These are phyloP conservation scores for Australoheros scitulus DNA, from an alignment of 2,113 vertebrate genomes.

Conservation along the genomic window DNA sequence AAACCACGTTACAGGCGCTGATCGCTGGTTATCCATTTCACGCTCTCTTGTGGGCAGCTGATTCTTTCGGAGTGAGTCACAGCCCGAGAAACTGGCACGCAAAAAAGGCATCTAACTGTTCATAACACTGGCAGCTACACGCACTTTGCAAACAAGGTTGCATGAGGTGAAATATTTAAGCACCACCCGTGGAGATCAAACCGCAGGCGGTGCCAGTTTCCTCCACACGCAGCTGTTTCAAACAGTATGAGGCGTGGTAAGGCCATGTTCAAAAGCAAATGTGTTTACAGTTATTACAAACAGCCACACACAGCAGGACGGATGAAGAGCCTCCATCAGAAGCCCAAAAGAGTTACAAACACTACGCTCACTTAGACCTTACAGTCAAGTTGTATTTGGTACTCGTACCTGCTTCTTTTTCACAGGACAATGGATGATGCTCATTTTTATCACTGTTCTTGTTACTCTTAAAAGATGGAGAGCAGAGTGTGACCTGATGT, in stretches of 20 bases:
- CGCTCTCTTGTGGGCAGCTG: fast-evolving
- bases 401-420: not conserved
- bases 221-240: not conserved
- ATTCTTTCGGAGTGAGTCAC: not conserved
- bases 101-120: not conserved
- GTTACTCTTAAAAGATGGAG: not conserved
- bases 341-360: fast-evolving
- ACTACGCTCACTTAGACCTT: not conserved
- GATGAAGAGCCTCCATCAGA: not conserved
- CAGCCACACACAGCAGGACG: not conserved
- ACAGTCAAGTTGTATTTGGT: not conserved
- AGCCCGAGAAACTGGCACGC: not conserved
- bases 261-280: not conserved
- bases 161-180: not conserved
- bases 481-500: not conserved
- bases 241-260: fast-evolving
- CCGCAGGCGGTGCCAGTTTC: not conserved
- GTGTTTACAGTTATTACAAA: not conserved
- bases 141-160: not conserved
- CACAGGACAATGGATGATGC: no score
- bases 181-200: not conserved
- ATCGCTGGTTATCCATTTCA: fast-evolving
- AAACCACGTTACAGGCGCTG: not conserved
- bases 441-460: not conserved
- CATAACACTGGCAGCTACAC: not conserved